phyloP scores from a whole-genome alignment of 1,140 invertebrate species.

The Grapholita molesta region DNA sequence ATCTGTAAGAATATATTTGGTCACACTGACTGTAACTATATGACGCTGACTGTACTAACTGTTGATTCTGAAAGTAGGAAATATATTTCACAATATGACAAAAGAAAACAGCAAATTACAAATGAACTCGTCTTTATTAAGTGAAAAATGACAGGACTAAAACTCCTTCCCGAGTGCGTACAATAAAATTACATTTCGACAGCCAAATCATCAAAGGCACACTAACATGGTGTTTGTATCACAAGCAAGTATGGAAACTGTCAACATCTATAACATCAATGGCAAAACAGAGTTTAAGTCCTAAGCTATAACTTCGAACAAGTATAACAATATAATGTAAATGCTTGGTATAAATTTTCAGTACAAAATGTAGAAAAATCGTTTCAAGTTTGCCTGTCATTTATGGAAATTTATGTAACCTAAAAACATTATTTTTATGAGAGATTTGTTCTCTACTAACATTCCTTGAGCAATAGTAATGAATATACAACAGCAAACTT shows the following conservation, averaged over 20 bases:
- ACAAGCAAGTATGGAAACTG: constrained; percentile 30
- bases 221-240: constrained; percentile 34
- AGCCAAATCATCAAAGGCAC: constrained; percentile 58
- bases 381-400: neutral
- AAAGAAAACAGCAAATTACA: constrained; percentile 36
- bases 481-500: constrained; percentile 28
- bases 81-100: too few relatives aligned
- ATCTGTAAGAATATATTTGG: too few relatives aligned
- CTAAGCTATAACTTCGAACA: neutral
- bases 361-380: constrained; percentile 5
- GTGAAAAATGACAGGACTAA: constrained; percentile 56
- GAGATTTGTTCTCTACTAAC: constrained; percentile 29
- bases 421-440: constrained; percentile 32
- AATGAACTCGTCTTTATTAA: constrained; percentile 71
- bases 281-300: constrained; percentile 12
- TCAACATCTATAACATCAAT: constrained; percentile 25
- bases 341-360: constrained; percentile 2
- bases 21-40: too few relatives aligned
- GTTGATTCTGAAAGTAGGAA: too few relatives aligned
- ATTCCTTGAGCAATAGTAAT: constrained; percentile 53
- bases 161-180: constrained; percentile 46
- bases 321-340: constrained; percentile 13
- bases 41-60: too few relatives aligned
- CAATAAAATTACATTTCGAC: constrained; percentile 34
- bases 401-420: constrained; percentile 24